Evolutionary conservation across 37 sponge, comb jelly and placozoan genomes (phyloP).

Genomic region (Spongia lamella): DNA sequence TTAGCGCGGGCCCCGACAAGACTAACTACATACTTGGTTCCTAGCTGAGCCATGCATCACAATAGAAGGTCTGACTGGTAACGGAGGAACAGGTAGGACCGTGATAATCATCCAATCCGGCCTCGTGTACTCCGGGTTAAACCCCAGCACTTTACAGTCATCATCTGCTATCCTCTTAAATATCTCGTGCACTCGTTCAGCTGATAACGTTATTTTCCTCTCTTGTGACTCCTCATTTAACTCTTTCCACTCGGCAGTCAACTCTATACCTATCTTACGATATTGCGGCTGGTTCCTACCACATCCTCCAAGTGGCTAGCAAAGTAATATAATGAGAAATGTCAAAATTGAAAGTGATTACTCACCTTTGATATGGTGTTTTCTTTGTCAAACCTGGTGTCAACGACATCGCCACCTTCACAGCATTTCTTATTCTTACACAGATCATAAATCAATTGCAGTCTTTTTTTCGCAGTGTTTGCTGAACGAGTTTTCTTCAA

Average conservation of each 20-base stretch:
- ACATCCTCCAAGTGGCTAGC: conserved; percentile 85
- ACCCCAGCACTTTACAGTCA: conserved; percentile 83
- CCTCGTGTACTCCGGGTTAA: conserved; percentile 85
- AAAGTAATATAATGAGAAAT: not conserved
- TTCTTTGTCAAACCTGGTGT: conserved; percentile 55
- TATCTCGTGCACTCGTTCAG: conserved; percentile 90
- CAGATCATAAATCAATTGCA: conserved; percentile 88
- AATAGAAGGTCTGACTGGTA: conserved; percentile 94
- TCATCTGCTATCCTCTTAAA: conserved; percentile 96
- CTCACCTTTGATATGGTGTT: not conserved
- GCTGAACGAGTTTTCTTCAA: conserved; percentile 61
- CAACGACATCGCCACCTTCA: conserved; percentile 69
- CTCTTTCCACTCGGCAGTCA: conserved; percentile 95
- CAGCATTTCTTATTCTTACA: conserved; percentile 80
- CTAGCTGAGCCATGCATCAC: conserved; percentile 93
- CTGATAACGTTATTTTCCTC: conserved; percentile 85
- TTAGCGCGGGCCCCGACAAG: not conserved
- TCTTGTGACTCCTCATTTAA: conserved; percentile 94
- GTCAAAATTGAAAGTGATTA: not conserved
- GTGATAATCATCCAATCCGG: conserved; percentile 98
- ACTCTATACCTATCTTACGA: conserved; percentile 78
- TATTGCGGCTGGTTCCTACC: conserved; percentile 89
- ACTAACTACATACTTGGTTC: conserved; percentile 60
- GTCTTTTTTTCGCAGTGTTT: conserved; percentile 52
- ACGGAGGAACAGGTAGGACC: conserved; percentile 93